Evolutionary conservation across 2,888 invertebrate genomes (phyloP).

Genomic region (Lasioglossum calceatum): DNA sequence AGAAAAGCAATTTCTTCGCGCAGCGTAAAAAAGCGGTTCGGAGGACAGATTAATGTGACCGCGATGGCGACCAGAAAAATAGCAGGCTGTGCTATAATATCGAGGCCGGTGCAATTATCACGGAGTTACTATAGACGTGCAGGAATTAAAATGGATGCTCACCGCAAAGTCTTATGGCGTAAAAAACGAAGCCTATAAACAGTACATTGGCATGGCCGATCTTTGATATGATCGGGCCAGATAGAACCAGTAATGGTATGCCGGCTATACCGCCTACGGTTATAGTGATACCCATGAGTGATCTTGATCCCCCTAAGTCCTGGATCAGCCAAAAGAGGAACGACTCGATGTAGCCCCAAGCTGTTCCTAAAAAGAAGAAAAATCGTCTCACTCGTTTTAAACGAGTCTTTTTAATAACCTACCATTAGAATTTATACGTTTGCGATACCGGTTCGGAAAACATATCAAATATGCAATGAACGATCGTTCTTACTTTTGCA

Average conservation of each 20-base stretch:
- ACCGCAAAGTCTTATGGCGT: slow-evolving; percentile 90
- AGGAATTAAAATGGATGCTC: slow-evolving; percentile 69
- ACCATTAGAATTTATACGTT: background rate
- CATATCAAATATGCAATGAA: background rate
- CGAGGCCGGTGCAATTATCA: slow-evolving; percentile 2
- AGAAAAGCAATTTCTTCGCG: background rate
- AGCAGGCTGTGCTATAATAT: background rate
- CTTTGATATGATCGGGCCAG: slow-evolving; percentile 90
- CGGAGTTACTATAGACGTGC: background rate
- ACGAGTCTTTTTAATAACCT: background rate
- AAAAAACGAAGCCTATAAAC: slow-evolving; percentile 91
- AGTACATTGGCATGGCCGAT: slow-evolving; percentile 92
- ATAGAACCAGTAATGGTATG: slow-evolving; percentile 90
- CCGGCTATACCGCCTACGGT: slow-evolving; percentile 92
- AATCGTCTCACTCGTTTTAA: background rate
- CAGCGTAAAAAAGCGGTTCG: background rate
- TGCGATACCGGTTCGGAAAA: background rate
- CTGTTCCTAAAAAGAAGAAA: slow-evolving; percentile 86
- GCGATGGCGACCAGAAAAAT: slow-evolving; percentile 4
- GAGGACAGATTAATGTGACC: background rate
- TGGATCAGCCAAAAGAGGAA: slow-evolving; percentile 93
- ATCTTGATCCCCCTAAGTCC: slow-evolving; percentile 90
- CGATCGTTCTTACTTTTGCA: background rate
- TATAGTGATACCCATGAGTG: slow-evolving; percentile 92
- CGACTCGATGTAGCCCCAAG: slow-evolving; percentile 94